Evolutionary conservation across 2,113 vertebrate genomes (phyloP), one percentile per base, ranked within the genome.

Genomic region (Riparia riparia): DNA sequence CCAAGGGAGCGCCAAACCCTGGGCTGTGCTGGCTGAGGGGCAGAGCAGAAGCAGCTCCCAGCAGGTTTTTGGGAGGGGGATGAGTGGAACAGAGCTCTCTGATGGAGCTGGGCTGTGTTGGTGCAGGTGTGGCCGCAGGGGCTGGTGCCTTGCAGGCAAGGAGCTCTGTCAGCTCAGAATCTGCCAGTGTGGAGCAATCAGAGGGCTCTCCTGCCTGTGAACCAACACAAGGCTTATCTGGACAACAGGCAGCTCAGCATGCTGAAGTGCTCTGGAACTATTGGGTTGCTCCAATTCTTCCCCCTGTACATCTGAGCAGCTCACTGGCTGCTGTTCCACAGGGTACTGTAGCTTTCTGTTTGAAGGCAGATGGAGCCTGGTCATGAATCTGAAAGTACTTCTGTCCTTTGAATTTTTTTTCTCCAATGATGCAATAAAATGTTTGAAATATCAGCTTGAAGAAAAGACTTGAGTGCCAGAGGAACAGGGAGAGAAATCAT

Each of bases 151-250:
- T 14, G 41, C 12, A 14, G 56, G 17, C 6, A 14, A 16, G 64
- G 0, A 47, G 56, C 37, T 72, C 54, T 60, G 47, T 1, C 31
- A 12, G 42, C 63, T 54, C 57, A 11, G 31, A 9, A 7, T 2
- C 16, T 5, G 4, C 22, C 0, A 4, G 9, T 10, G 24, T 49
- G 57, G 28, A 6, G 25, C 0, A 15, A 0, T 6, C 3, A 0
- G 4, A 12, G 60, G 45, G 47, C 17, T n/a, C 13, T 51, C 45
- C 68, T 32, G 47, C 37, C 68, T 60, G 34, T 7, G 58, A 34
- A 2, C 3, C 11, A 56, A 0, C 32, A 5, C 45, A 4, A 8
- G n/a, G 19, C 29, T 42, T 5, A 1, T 1, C 2, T 28, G 41
- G 63, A 39, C 53, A 77, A 3, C 31, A 72, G 50, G 37, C 20